phyloP scores from a whole-genome alignment of 2,888 invertebrate species.

The Conistra vaccinii region DNA sequence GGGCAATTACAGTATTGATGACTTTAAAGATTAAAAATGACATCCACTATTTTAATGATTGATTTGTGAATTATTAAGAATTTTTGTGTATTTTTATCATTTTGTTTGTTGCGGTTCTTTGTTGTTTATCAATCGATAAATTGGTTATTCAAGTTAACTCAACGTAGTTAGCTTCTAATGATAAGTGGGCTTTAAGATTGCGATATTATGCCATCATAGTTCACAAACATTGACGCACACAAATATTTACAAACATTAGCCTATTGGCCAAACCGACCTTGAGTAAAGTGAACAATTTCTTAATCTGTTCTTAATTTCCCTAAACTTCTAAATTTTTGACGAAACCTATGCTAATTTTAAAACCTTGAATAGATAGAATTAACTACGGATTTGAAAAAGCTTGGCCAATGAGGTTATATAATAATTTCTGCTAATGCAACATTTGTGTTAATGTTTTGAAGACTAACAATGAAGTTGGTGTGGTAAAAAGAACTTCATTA shows the following conservation, averaged over 20 bases:
- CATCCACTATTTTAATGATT: too few species aligned
- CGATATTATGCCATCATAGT: conserved; percentile 16
- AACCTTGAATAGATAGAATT: conserved; percentile 32
- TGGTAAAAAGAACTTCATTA: conserved; percentile 5
- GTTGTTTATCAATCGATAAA: neutral
- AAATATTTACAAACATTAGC: conserved; percentile 29
- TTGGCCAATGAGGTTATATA: conserved; percentile 32
- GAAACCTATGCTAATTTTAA: conserved; percentile 40
- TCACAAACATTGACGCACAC: conserved; percentile 34
- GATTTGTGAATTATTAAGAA: too few species aligned
- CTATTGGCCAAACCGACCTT: conserved; percentile 17
- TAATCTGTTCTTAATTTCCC: conserved; percentile 49
- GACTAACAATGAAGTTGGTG: conserved; percentile 16
- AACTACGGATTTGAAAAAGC: conserved; percentile 2
- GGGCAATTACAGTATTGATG: too few species aligned
- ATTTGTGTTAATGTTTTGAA: conserved; percentile 9
- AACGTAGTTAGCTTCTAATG: conserved; percentile 3
- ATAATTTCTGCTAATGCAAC: conserved; percentile 25
- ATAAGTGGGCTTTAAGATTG: conserved; percentile 18
- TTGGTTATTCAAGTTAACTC: neutral
- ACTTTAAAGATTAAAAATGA: too few species aligned
- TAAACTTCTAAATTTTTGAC: conserved; percentile 31
- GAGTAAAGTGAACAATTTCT: conserved; percentile 33
- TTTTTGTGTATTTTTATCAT: too few species aligned
- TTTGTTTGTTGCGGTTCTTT: neutral